Base-by-base conservation (phyloP, 2,888 invertebrate species). In the Acholoe squamosa region DNA sequence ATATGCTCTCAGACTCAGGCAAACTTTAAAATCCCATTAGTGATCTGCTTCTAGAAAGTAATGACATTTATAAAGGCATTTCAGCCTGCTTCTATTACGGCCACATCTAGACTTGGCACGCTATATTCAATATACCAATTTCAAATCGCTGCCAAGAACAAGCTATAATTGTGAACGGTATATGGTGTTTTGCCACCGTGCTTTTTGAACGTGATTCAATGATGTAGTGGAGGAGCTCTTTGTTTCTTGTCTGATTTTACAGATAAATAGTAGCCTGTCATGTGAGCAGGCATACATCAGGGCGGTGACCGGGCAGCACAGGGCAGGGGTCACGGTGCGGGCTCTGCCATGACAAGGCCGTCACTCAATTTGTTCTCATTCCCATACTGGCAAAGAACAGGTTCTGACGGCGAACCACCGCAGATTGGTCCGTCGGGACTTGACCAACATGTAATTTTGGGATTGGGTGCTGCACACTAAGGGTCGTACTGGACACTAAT, bases 311-410 rank as follows among this genome's bases (percentile, higher is more conserved):
- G 28, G 76, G 19, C 76, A n/a, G 14, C 25, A 0, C 0, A n/a
- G 80, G 43, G 31, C 80, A 80, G 25, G 25, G 80, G 80, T 80
- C 80, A 80, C 28, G 76, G 25, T 14, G 76, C 0, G 76, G 76
- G 76, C 16, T 28, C 76, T 19, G 80, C 71, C 43, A 19, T 80
- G 80, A 80, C 80, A 80, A 34, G 34, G n/a, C 43, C 80, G 43
- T 80, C 80, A 80, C 34, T 80, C 80, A 80, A 80, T 80, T 80
- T 80, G 80, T 80, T 43, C 80, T 80, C 80, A 80, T 80, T 80
- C 34, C 43, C 80, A 19, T 80, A 80, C 34, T 80, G 19, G 80
- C 43, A 80, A 80, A 80, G 80, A 80, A 43, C 43, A 43, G 80
- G 34, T 5, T 43, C n/a, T 80, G 80, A 80, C 80, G 43, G 43